Evolutionary conservation across 2,888 invertebrate species (phyloP), one percentile per base, ranked within the genome.

Genomic region (Acrobasis repandana): DNA sequence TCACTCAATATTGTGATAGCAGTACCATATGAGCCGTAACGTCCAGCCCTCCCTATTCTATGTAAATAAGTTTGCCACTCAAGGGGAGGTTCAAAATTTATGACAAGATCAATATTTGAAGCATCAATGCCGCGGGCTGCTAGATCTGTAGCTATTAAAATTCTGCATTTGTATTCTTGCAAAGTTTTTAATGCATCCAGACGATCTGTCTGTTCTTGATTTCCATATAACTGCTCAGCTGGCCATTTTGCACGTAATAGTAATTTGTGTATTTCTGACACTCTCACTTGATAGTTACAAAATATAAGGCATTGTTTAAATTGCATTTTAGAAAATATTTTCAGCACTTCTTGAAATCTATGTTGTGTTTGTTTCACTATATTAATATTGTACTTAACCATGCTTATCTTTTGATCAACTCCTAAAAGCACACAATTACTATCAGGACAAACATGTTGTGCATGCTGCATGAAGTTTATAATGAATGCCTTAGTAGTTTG

Each of bases 41-140:
- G 93, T 0, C 99, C 99, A 50, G 98, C 98, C 73, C 99, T 94
- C 0, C 99, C 99, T 80, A 98, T 98, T 76, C 99, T 93, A 90
- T 99, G 99, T 66, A 98, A 93, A 91, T 98, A 98, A 16, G 97
- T 97, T 67, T 96, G 95, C 69, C 94, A 93, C 75, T 96, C 95
- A 66, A 78, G 77, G 0, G 99, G 98, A 36, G 97, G 90, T 80
- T 99, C 99, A 76, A 98, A 94, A 85, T 99, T 99, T 9, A 99
- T 94, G 0, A 99, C 96, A 63, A 99, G 85, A 92, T 99, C 97
- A 10, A 99, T 96, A 87, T 97, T 96, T 68, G 97, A 95, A 1
- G 96, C 97, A 93, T 99, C 99, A 67, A 99, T 96, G 11, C 99
- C 99, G 68, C 99, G 93, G 1, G 99, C 96, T 67, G 97, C 96